Conservation (phyloP, 2,797 vertebrate genomes). For the Dallia pectoralis region DNA sequence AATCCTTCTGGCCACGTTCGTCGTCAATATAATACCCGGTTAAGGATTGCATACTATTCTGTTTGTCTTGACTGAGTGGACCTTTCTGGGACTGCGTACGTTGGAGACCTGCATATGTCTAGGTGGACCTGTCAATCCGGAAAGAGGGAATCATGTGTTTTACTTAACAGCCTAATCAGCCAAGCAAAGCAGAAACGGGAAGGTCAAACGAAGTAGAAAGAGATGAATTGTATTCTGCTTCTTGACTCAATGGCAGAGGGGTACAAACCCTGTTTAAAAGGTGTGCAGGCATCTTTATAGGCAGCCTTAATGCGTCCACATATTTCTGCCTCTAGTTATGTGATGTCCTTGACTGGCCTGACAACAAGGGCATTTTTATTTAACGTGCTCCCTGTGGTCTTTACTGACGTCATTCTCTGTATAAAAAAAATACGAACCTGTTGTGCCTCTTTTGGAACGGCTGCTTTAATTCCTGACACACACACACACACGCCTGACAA, state of each 20-base stretch:
- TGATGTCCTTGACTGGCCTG: constrained; percentile 18
- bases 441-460: not conserved
- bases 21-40: not conserved
- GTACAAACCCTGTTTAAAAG: not conserved
- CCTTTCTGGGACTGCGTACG: too few species aligned
- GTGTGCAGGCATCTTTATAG: not conserved
- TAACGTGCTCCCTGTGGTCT: not conserved
- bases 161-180: not conserved
- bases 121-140: not conserved
- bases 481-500: not conserved
- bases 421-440: not conserved
- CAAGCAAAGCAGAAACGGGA: not conserved
- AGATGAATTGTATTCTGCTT: not conserved
- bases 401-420: not conserved
- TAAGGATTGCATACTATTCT: not conserved
- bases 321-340: constrained; percentile 2
- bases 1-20: not conserved
- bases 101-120: not conserved
- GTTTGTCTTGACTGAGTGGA: not conserved
- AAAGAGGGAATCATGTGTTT: not conserved
- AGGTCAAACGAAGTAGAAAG: not conserved
- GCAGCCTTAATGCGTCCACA: not conserved
- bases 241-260: not conserved
- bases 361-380: not conserved
- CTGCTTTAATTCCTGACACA: not conserved